Evolutionary conservation across 2,797 vertebrate species (phyloP).

Genomic region (Lagocephalus sceleratus): DNA sequence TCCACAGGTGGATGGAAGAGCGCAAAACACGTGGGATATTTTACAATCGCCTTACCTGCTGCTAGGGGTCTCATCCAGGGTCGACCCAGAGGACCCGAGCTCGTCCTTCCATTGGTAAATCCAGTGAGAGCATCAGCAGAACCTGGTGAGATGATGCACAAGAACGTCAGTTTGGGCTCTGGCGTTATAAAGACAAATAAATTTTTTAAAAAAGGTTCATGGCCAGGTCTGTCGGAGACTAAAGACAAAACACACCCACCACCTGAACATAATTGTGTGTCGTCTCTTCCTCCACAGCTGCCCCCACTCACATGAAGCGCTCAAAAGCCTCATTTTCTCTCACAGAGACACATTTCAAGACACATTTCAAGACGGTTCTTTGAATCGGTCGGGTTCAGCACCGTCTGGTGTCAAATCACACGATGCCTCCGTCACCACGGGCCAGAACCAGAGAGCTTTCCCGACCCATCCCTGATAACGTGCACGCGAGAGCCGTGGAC

Average conservation of each 20-base stretch:
- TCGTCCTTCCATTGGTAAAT: conserved; percentile 24
- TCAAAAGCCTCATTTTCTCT: no score
- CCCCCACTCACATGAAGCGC: background rate
- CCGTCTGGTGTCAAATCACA: no score
- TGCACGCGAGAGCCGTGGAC: background rate
- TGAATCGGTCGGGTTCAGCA: background rate
- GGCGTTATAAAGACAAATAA: no score
- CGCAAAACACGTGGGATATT: background rate
- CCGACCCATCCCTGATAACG: no score
- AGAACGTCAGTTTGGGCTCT: background rate
- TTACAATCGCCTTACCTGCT: conserved; percentile 35
- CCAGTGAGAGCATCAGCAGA: conserved; percentile 8
- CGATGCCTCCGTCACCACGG: no score
- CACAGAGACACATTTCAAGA: background rate
- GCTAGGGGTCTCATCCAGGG: conserved; percentile 39
- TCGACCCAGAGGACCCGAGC: conserved; percentile 23
- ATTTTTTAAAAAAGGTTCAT: conserved; percentile 1
- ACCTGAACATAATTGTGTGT: conserved; percentile 34
- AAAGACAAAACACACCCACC: conserved; percentile 19
- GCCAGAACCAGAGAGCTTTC: no score
- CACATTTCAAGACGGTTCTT: background rate
- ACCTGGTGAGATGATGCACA: conserved; percentile 25
- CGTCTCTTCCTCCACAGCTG: conserved; percentile 21
- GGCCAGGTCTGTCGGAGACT: background rate
- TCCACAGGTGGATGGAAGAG: background rate